Evolutionary conservation across 2,797 vertebrate species (phyloP), one percentile per base, ranked within the genome.

Genomic region (Phoxinus dragarum): DNA sequence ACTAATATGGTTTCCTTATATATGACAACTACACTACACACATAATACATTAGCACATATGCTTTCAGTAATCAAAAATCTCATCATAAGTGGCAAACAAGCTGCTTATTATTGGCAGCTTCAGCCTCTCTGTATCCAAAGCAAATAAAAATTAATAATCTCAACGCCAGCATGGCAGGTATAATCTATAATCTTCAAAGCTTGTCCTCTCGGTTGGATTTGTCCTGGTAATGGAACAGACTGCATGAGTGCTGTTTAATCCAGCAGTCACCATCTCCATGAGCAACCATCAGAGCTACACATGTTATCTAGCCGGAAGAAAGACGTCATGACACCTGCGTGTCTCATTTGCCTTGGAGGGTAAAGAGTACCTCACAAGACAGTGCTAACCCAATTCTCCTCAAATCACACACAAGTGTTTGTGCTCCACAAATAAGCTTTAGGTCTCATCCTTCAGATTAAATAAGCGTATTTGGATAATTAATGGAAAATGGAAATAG

Each of bases 261-360:
- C 69, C 68, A 68, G 44, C 64, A 34, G 56, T 84, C 75, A 27
- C 47, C 49, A 69, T 82, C 80, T 86, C 86, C 87, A 86, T 59
- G 83, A 82, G 88, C 80, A 89, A 90, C 87, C 69, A 76, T 59
- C 81, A 88, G 72, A 23, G 81, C 19, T 76, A 52, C 71, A 78
- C 66, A 59, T 86, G 88, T 86, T 68, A 85, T 90, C 80, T 73
- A 78, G 79, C 75, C 78, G 49, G 47, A 86, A 84, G 17, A 90
- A 87, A 66, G 66, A 88, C 52, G 72, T 52, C 82, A 66, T 88
- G 90, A n/a, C 86, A 90, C 71, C 59, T 79, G 73, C 47, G 66
- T 88, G 89, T 93, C 90, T 93, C 88, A 91, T 92, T 91, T 83
- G 84, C 86, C 86, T 49, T 61, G 87, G 86, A 89, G 38, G 40